phyloP scores from a whole-genome alignment of 1,140 invertebrate genomes.

The Pomacea maculata region DNA sequence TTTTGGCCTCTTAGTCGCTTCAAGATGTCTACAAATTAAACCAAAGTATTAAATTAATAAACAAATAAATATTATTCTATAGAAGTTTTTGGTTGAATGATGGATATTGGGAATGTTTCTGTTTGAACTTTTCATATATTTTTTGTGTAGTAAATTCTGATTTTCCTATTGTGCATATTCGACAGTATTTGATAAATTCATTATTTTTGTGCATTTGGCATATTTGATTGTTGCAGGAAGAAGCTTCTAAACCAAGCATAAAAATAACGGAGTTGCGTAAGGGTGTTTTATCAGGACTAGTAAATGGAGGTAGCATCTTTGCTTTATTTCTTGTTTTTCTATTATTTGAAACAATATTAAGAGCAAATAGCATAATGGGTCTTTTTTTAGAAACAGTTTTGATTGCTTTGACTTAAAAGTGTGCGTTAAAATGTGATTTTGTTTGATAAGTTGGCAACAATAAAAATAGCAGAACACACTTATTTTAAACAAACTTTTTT shows the following conservation, averaged over 20 bases:
- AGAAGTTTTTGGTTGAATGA: not conserved
- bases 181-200: not conserved
- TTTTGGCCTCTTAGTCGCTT: too few species aligned
- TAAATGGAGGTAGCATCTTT: constrained; percentile 42
- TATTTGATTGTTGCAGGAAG: constrained; percentile 39
- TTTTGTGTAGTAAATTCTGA: not conserved
- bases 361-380: not conserved
- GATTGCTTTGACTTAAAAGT: not conserved
- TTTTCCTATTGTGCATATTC: not conserved
- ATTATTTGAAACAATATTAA: not conserved
- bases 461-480: not conserved
- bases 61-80: too few species aligned
- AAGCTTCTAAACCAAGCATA: constrained; percentile 50
- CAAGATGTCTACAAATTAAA: too few species aligned
- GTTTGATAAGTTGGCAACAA: not conserved
- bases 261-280: constrained; percentile 55
- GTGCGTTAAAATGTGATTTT: not conserved
- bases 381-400: not conserved
- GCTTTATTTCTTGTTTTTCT: not conserved
- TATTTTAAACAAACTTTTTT: not conserved
- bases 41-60: not conserved
- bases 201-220: not conserved
- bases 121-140: not conserved
- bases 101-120: not conserved
- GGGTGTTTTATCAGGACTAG: constrained; percentile 52